Evolutionary conservation across 35 echinoderm and acorn worm species (phyloP).

Genomic region (Apostichopus parvimensis): DNA sequence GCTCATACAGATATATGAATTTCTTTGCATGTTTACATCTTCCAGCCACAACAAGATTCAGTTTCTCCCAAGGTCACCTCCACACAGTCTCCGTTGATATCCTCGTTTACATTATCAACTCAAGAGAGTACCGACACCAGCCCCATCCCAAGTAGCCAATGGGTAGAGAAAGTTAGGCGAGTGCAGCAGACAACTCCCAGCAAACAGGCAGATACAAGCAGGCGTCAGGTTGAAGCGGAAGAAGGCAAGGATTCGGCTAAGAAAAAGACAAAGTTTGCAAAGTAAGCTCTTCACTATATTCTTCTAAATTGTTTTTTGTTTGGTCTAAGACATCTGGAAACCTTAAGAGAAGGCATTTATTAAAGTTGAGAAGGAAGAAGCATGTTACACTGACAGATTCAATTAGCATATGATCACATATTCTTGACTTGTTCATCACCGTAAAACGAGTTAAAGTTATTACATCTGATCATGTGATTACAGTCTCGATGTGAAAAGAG

Average conservation of each 20-base stretch:
- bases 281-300: not conserved
- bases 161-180: constrained; percentile 68
- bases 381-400: no score
- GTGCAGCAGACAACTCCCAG: constrained; percentile 60
- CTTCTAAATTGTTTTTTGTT: no score
- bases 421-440: no score
- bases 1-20: no score
- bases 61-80: constrained; percentile 2
- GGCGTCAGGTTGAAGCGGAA: not conserved
- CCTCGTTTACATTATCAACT: constrained; percentile 11
- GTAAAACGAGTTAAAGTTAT: no score
- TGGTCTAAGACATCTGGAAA: no score
- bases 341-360: no score
- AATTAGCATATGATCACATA: no score
- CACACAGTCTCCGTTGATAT: constrained; percentile 28
- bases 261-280: constrained; percentile 84
- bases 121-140: constrained; percentile 25
- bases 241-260: constrained; percentile 76
- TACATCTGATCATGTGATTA: no score
- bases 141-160: constrained; percentile 70
- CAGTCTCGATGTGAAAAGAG: no score
- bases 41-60: not conserved
- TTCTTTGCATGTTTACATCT: not conserved
- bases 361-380: no score
- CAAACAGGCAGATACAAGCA: not conserved